Conservation (phyloP, 2,797 vertebrate species). For the Yasuhikotakia modesta region DNA sequence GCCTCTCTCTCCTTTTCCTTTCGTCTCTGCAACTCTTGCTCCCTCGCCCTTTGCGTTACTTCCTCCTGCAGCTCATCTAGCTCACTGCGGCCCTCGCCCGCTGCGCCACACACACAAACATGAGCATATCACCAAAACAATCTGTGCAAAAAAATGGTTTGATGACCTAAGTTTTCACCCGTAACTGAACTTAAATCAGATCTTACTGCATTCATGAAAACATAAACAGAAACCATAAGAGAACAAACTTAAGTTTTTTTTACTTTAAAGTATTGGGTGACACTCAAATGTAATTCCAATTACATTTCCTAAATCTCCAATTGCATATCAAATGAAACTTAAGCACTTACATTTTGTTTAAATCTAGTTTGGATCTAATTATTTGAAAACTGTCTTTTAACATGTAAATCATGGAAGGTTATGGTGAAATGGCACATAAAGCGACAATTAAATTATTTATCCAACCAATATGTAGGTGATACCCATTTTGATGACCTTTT, state of each 20-base stretch:
- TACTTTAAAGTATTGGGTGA: too few relatives aligned
- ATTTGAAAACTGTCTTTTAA: too few relatives aligned
- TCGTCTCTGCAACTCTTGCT: slow-evolving; percentile 86
- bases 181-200: not conserved
- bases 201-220: not conserved
- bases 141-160: not conserved
- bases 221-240: too few relatives aligned
- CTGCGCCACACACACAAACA: slow-evolving; percentile 33
- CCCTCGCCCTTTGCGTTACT: slow-evolving; percentile 83
- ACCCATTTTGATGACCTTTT: too few relatives aligned
- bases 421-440: too few relatives aligned
- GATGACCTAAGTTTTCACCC: not conserved
- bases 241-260: too few relatives aligned
- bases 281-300: too few relatives aligned
- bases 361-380: too few relatives aligned
- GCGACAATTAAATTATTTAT: too few relatives aligned
- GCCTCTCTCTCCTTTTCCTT: slow-evolving; percentile 89
- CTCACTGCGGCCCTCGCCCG: slow-evolving; percentile 84
- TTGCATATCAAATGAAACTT: not conserved
- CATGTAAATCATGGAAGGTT: too few relatives aligned
- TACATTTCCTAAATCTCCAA: not conserved
- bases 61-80: slow-evolving; percentile 95
- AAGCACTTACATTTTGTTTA: not conserved
- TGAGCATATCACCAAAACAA: slow-evolving; percentile 16
- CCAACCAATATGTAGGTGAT: too few relatives aligned